These are phyloP conservation scores for Hermetia illucens DNA, from an alignment of 1,140 invertebrate species.

Conservation along the genomic window DNA sequence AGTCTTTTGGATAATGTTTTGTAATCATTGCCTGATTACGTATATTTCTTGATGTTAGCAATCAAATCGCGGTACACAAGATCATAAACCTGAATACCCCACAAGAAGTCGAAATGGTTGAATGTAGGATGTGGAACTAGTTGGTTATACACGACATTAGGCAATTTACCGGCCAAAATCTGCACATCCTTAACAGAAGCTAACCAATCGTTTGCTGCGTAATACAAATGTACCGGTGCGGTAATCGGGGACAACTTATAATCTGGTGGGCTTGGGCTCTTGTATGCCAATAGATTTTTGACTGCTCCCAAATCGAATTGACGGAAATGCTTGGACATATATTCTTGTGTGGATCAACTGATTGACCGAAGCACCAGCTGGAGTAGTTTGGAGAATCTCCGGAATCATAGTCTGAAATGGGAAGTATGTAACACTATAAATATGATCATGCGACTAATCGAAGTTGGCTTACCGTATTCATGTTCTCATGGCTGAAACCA, in stretches of 20 bases:
- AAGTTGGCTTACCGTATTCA: conserved; percentile 30
- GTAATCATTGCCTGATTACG: too few species aligned
- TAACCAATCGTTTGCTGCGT: conserved; percentile 40
- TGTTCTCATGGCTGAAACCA: conserved; percentile 34
- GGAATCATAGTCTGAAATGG: conserved; percentile 27
- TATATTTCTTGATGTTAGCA: too few species aligned
- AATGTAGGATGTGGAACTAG: conserved; percentile 23
- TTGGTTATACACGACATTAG: conserved; percentile 21
- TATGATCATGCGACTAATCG: neutral
- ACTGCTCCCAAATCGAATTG: conserved; percentile 23
- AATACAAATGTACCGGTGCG: conserved; percentile 42
- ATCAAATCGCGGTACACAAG: too few species aligned
- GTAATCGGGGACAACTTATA: conserved; percentile 39
- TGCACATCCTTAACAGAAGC: conserved; percentile 29
- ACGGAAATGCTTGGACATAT: conserved; percentile 27
- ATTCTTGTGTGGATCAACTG: conserved; percentile 54
- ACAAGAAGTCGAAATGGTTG: conserved; percentile 35
- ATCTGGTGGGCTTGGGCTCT: conserved; percentile 34
- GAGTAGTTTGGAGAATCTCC: conserved; percentile 52
- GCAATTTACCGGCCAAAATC: conserved; percentile 21
- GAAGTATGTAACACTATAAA: neutral
- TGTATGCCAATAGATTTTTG: conserved; percentile 24
- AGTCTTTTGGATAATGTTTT: too few species aligned
- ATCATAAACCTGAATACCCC: too few species aligned
- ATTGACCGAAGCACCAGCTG: conserved; percentile 54